Base-by-base conservation (phyloP, 2,888 invertebrate genomes). In the Dichetophora obliterata region DNA sequence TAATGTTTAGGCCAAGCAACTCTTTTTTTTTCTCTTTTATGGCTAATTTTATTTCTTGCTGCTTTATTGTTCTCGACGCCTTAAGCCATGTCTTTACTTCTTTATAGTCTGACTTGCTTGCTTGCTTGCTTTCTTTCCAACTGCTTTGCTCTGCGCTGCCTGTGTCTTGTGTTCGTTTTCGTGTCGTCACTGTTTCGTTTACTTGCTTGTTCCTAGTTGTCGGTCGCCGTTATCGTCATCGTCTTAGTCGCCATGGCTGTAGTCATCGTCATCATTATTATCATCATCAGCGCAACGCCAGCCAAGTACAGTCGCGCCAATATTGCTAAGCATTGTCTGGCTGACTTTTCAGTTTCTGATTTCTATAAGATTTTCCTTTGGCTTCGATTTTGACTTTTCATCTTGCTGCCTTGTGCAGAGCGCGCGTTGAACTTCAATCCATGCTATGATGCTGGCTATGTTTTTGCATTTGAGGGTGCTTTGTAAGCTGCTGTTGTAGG, bases 161-260 rank as follows among this genome's bases (percentile, higher is more conserved):
- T 66, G 37, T 59, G 19, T 70, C 50, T 70, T 75, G 27, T 61
- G 22, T 54, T 71, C 9, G 22, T 24, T 77, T 78, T 81, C 70
- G 81, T 82, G 82, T 82, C 82, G 82, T 82, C 82, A 82, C 81
- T 81, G 82, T 82, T 82, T 82, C 82, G 74, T 71, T 71, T 80
- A 78, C 80, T 76, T 78, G 76, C 73, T 77, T 80, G 81, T 81
- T 80, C 77, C 75, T 77, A 81, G 71, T 76, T n/a, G n/a, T n/a
- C n/a, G 22, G 24, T 65, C 43, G 19, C 3, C 50, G 78, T 63
- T 75, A 78, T 54, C 78, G 78, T 75, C 78, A 57, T 48, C 24
- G 34, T 74, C 77, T 65, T 54, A 63, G 74, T 31, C 27, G 61
- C 34, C 19, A n/a, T 61, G 27, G 11, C 16, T 31, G 3, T 11